Percentiles rank a stretch among this genome's conserved stretches.
Evolutionary conservation across 1,140 invertebrate species (phyloP).

Genomic region (Diachasma alloeum): DNA sequence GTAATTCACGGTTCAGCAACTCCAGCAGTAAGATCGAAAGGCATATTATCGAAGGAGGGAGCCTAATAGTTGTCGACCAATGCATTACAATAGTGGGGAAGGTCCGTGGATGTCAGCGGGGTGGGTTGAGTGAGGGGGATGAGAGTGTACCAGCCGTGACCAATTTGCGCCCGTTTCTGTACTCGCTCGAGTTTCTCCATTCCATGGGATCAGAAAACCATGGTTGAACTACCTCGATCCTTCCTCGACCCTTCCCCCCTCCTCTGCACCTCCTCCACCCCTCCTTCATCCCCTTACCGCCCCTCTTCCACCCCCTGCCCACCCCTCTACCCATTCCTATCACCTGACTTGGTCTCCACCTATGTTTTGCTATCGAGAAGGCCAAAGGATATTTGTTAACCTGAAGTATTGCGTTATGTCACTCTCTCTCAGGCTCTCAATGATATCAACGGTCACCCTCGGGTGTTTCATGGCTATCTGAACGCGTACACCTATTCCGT

Average conservation of each 20-base stretch:
- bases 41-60: constrained; percentile 18
- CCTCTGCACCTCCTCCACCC: not conserved
- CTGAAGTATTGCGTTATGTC: constrained; percentile 7
- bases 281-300: not conserved
- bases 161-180: constrained; percentile 61
- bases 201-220: constrained; percentile 21
- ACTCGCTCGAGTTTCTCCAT: constrained; percentile 32
- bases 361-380: not conserved
- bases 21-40: constrained; percentile 13
- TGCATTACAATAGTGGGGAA: constrained; percentile 36
- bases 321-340: too few species aligned
- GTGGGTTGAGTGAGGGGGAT: constrained; percentile 37
- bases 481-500: constrained; percentile 56
- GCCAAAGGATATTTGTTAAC: constrained; percentile 5
- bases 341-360: not conserved
- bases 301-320: not conserved
- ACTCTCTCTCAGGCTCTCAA: not conserved
- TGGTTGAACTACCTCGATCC: not conserved
- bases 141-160: constrained; percentile 63
- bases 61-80: constrained; percentile 51
- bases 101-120: constrained; percentile 23
- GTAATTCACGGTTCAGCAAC: constrained; percentile 22
- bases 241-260: not conserved
- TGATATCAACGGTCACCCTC: constrained; percentile 39
- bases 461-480: constrained; percentile 63